Conservation (phyloP, 2,888 invertebrate genomes). For the Rhagonycha fulva region DNA sequence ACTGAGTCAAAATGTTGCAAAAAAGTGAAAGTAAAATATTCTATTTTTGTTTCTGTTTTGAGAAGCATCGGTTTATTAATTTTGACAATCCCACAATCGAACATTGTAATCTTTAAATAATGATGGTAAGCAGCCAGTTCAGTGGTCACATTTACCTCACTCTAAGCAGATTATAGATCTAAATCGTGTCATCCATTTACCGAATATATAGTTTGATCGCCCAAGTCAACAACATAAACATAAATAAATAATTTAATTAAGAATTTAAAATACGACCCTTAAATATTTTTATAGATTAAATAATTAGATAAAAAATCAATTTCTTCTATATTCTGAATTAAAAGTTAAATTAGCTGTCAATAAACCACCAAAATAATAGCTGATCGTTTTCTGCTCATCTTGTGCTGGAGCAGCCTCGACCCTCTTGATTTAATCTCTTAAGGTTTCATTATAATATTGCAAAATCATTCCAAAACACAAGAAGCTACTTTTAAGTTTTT, state of each 20-base stretch:
- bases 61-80: neutral
- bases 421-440: conserved; percentile 3
- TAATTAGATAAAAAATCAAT: conserved; percentile 2
- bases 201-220: conserved; percentile 18
- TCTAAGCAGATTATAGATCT: conserved; percentile 35
- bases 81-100: conserved; percentile 20
- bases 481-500: neutral
- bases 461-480: neutral
- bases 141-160: conserved; percentile 25
- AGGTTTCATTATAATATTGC: conserved; percentile 3
- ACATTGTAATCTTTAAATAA: conserved; percentile 38
- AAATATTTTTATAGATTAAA: neutral
- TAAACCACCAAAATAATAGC: neutral
- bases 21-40: neutral
- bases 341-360: conserved; percentile 4
- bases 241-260: neutral
- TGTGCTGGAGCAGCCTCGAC: neutral
- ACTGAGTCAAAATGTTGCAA: neutral
- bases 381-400: conserved; percentile 1
- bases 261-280: neutral
- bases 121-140: conserved; percentile 34
- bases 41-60: neutral
- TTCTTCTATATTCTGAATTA: neutral
- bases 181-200: conserved; percentile 26
- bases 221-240: neutral